These are phyloP conservation scores for Molossus molossus DNA, from an alignment of 2,797 vertebrate species.

Conservation along the genomic window DNA sequence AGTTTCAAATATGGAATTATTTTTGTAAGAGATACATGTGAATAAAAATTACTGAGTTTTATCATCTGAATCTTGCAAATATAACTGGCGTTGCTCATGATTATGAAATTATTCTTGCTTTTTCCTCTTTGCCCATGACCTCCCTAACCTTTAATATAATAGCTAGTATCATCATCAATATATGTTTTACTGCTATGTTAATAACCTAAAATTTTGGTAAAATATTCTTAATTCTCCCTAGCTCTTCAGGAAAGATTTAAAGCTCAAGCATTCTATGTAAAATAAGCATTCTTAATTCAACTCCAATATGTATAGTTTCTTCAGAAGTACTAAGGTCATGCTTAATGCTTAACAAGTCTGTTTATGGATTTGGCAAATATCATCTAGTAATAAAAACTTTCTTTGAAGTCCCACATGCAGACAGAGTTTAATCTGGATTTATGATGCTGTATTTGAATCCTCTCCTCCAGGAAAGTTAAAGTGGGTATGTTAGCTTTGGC, in stretches of 20 bases:
- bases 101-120: not conserved
- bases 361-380: not conserved
- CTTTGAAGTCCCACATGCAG: not conserved
- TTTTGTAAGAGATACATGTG: not conserved
- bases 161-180: not conserved
- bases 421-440: constrained; percentile 33
- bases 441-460: not conserved
- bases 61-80: not conserved
- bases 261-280: not conserved
- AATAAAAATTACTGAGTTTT: constrained; percentile 8
- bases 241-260: not conserved
- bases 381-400: not conserved
- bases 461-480: not conserved
- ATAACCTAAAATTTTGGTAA: not conserved
- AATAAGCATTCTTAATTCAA: not conserved
- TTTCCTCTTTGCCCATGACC: not conserved
- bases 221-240: not conserved
- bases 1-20: not conserved
- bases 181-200: not conserved
- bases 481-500: too few species aligned
- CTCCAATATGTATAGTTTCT: not conserved
- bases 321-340: not conserved
- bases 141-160: not conserved
- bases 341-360: not conserved
- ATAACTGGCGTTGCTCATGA: not conserved